These are phyloP conservation scores for Ailuropoda melanoleuca DNA, from an alignment of 2,113 vertebrate genomes.

Conservation along the genomic window DNA sequence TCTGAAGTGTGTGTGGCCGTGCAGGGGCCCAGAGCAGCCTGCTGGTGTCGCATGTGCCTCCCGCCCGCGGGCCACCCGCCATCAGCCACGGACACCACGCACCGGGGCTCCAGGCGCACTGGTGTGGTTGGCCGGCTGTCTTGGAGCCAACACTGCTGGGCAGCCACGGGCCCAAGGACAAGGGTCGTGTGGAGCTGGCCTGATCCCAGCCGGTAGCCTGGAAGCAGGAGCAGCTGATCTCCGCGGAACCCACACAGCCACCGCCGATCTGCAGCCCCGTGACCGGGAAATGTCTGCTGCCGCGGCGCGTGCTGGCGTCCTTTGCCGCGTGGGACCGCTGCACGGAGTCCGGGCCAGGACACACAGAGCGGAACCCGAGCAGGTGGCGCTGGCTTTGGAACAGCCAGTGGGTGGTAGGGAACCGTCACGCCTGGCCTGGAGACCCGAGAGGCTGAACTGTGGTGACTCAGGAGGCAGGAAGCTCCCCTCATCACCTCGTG, in stretches of 20 bases:
- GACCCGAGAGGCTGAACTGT: neutral
- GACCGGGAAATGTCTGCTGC: neutral
- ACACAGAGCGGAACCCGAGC: neutral
- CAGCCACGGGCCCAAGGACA: accelerated
- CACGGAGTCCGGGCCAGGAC: neutral
- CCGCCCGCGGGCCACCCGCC: neutral
- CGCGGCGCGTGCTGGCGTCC: neutral
- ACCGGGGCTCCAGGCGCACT: neutral
- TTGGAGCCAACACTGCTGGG: neutral
- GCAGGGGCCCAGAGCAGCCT: too few species aligned
- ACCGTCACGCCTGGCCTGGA: neutral
- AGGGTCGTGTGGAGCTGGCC: neutral
- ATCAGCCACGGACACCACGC: accelerated
- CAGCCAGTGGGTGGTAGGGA: neutral
- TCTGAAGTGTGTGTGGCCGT: accelerated
- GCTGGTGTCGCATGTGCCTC: accelerated
- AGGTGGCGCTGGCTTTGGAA: neutral
- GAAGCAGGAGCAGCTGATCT: neutral
- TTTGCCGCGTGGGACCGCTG: neutral
- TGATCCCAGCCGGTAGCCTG: accelerated
- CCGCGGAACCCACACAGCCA: accelerated
- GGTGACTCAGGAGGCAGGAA: neutral
- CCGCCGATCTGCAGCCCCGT: neutral
- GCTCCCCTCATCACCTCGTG: accelerated
- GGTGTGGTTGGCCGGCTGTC: accelerated